Evolutionary conservation across 2,113 vertebrate species (phyloP), one percentile per base, ranked within the genome.

Genomic region (Melospiza georgiana): DNA sequence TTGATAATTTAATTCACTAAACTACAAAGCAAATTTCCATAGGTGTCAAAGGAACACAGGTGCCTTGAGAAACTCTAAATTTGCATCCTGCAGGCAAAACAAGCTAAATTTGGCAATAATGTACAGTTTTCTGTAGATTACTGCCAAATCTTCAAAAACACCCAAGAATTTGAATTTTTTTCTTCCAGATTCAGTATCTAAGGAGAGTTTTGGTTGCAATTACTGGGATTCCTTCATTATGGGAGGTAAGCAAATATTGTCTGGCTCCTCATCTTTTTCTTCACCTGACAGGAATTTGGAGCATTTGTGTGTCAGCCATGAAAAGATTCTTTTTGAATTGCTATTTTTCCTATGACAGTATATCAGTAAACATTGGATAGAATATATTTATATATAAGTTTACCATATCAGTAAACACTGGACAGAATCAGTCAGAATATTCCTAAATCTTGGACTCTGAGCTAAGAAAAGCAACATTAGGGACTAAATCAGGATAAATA

Each of bases 191-290:
- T 83, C 95, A 95, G 37, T 98, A 99, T 65, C 96, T 99, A 57
- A 99, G 98, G 94, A 99, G 97, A 94, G 98, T 99, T 89, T 96
- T 99, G 59, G 95, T 98, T 86, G 97, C 97, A 43, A 95, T 98
- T 41, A 98, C 98, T 72, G 98, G 99, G 37, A 97, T 99, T 84
- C 98, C 98, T 55, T 97, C 98, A 20, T 97, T 99, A 49, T 99
- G 99, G 98, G 98, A 99, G 99, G 99, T 99, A 97, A 71, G 98
- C 90, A 72, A 41, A 35, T 68, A 91, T 52, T 93, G 37, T 33
- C 22, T 27, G 25, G 16, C 20, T 65, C 22, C 44, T 89, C 8
- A 37, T 49, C 14, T 73, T 80, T 46, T 63, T 51, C 39, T 44
- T 71, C 39, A 27, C 20, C 35, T 46, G 41, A 46, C 23, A 80